Base-by-base conservation (phyloP, 2,797 vertebrate genomes). In the Spatula versicolor region DNA sequence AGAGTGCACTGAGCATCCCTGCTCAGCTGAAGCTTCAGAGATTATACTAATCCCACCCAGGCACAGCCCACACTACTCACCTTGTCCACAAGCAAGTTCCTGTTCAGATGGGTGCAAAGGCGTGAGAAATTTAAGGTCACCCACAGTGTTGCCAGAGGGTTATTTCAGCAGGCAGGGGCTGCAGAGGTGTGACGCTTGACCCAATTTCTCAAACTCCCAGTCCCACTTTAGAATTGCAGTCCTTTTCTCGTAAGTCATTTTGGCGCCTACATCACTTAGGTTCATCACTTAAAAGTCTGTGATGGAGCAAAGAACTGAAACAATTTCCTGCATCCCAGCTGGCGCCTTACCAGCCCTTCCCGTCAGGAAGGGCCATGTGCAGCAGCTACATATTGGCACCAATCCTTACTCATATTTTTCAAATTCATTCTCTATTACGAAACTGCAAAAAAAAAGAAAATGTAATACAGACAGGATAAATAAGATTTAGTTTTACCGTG, bases 71-170 rank as follows among this genome's bases (percentile, higher is more conserved):
- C 16, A 7, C 41, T 35, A 11, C 8, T 18, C 13, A 54, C 11
- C 11, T 77, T 39, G 15, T 19, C 64, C 26, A 0, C 22, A 7
- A 52, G 5, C 0, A 0, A 8, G 5, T 64, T 68, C 64, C 66
- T 56, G n/a, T 48, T 48, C 22, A 48, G 21, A 13, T 12, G 68
- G 41, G 4, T 50, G 12, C 31, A 30, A 54, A 64, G 0, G 0
- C 9, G 16, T 30, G 21, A 13, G n/a, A 41, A 54, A 13, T 19
- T 68, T 21, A 28, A 41, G 18, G 35, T 30, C 39, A 13, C n/a
- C 56, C 39, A 33, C 5, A 3, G 0, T 8, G 7, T 8, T 60
- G 23, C 39, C 56, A 45, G 26, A 6, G 31, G 15, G 13, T 3
- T 23, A 33, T 66, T 18, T 10, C 67, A 74, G 59, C 16, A 15